Base-by-base conservation (phyloP, 2,888 invertebrate species). In the Adela reaumurella region DNA sequence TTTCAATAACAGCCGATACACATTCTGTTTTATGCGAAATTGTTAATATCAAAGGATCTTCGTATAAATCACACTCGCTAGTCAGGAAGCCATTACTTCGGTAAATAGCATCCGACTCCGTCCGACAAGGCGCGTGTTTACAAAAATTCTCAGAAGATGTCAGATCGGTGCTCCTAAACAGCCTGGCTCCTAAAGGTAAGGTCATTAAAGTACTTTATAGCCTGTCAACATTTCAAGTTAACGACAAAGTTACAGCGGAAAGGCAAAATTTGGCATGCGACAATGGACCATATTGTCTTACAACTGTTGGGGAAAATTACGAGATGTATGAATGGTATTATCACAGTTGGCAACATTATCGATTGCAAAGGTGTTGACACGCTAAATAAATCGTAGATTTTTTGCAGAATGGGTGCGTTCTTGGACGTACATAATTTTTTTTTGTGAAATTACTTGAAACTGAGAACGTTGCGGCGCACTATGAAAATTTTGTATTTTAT, bases 21-120 rank as follows among this genome's bases (percentile, higher is more conserved):
- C 42, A 41, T 19, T 35, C 18, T 8, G n/a, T 35, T 35, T 3
- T 8, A 35, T 3, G 8, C 3, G 8, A 4, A 35, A 35, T 35
- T 35, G 35, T 35, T 14, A 35, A 3, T 35, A 3, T 35, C 35
- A 3, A 3, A 8, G 14, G 35, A 2, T 53, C 50, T 50, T 53
- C 49, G 50, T 49, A 49, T 51, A n/a, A n/a, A 49, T 48, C 46
- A 53, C 49, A 53, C 50, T 53, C 51, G 50, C 46, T 24, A 43
- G 71, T 76, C 74, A 74, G 79, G 79, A 78, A 80, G 79, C 79
- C 79, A 80, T 80, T 80, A 79, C 78, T 79, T 77, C 79, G 76
- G 72, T 77, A 78, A 76, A 79, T 79, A 77, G 74, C 73, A 35
- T 35, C 63, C 72, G 74, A 76, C 77, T 35, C 63, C 72, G 74